Evolutionary conservation across 2,113 vertebrate species (phyloP).

Genomic region (Vimba vimba): DNA sequence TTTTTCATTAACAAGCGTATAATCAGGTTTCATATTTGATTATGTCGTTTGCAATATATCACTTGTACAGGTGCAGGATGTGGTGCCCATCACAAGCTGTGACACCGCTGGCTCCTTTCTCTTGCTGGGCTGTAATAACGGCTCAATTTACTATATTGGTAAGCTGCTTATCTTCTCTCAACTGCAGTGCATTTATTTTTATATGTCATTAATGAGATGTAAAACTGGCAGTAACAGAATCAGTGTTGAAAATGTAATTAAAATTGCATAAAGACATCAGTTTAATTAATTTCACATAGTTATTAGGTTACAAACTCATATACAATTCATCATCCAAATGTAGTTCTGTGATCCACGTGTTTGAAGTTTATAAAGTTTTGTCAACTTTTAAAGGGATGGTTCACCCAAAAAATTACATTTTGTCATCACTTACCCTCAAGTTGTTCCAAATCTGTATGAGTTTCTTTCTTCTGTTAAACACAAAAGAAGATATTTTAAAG

Average conservation of each 20-base stretch:
- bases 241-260: slow-evolving; percentile 3
- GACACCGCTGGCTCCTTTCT: slow-evolving; percentile 97
- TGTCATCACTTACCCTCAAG: too few species aligned
- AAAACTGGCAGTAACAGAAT: background rate
- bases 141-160: slow-evolving; percentile 99
- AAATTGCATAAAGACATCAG: background rate
- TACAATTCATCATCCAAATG: background rate
- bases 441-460: too few species aligned
- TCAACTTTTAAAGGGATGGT: background rate
- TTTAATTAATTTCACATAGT: background rate
- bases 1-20: too few species aligned
- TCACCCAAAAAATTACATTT: too few species aligned
- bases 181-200: background rate
- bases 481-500: too few species aligned
- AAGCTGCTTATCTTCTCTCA: slow-evolving; percentile 51
- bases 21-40: background rate
- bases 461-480: too few species aligned
- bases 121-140: slow-evolving; percentile 94
- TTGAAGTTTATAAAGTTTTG: background rate
- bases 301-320: background rate
- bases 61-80: slow-evolving; percentile 88
- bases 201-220: background rate
- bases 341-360: background rate
- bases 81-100: slow-evolving; percentile 93
- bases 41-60: background rate